Evolutionary conservation across 2,888 invertebrate genomes (phyloP), one percentile per base, ranked within the genome.

Genomic region (Sicus ferrugineus): DNA sequence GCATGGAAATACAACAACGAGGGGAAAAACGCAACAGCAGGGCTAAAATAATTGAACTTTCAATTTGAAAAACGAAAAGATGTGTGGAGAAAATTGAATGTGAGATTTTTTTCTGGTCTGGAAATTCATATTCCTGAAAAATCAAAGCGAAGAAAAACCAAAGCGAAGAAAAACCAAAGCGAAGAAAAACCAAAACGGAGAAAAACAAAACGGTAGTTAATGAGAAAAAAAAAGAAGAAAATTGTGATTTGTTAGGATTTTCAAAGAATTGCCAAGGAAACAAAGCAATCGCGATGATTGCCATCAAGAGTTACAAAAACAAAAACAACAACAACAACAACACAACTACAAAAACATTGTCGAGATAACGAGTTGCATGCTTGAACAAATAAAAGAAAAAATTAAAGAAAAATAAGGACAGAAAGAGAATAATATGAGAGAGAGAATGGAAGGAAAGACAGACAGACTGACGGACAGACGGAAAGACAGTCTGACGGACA

Each of bases 1-100:
- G n/a, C n/a, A n/a, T n/a, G n/a, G n/a, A n/a, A 34, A 11, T 7
- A 34, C 34, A 34, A 34, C 34, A 34, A 34, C 34, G 5, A 34
- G 6, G 5, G 11, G 4, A 50, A 50, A 4, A 48, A 48, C 16
- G 16, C 48, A 9, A 50, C 19, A 50, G 2, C n/a, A 50, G 21
- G 21, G 50, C 21, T 9, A n/a, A n/a, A 54, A 26, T 58, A 58
- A 58, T 58, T 31, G 58, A 58, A 58, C 58, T 58, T 58, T 31
- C 58, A 30, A 28, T n/a, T n/a, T 31, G 11, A n/a, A 58, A 58
- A 58, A 31, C 31, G 4, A 58, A 58, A 30, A 28, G 16, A 31
- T 16, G 21, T 3, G 19, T 16, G n/a, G 31, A 11, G 1, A 30
- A 30, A 31, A 26, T 2, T 26, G 30, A 56, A 28, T 19, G 28